phyloP scores from a whole-genome alignment of 1,140 invertebrate species.

The Pinna nobilis region DNA sequence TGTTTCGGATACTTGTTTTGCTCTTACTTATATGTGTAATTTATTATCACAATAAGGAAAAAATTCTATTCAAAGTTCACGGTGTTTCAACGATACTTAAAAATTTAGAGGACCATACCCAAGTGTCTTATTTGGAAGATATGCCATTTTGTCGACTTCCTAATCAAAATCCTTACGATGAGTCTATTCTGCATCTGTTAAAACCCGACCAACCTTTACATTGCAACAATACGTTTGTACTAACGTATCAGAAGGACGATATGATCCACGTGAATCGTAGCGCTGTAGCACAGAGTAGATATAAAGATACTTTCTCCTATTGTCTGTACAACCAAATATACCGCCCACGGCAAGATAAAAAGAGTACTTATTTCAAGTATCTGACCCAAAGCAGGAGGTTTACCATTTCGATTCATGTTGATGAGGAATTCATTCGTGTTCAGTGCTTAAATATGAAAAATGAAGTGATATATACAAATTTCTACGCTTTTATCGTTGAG shows the following conservation, averaged over 20 bases:
- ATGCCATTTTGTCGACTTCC: conserved; percentile 30
- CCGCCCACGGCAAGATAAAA: conserved; percentile 47
- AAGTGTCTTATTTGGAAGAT: conserved; percentile 79
- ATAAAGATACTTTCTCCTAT: conserved; percentile 58
- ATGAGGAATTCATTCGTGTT: conserved; percentile 66
- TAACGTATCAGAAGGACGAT: conserved; percentile 67
- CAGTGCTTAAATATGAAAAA: conserved; percentile 58
- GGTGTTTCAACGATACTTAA: no score
- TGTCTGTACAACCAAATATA: conserved; percentile 67
- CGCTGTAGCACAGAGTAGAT: conserved; percentile 47
- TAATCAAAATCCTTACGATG: conserved; percentile 22
- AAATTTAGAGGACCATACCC: no score
- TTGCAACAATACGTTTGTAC: conserved; percentile 75
- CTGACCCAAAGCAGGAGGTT: conserved; percentile 35
- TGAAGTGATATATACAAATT: conserved; percentile 72
- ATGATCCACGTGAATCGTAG: conserved; percentile 49
- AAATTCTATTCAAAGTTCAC: no score
- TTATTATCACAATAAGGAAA: no score
- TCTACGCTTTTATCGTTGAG: conserved; percentile 74
- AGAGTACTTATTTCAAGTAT: conserved; percentile 42
- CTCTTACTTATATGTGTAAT: no score
- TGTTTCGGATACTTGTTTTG: no score
- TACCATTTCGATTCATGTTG: conserved; percentile 23
- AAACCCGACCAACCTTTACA: no score
- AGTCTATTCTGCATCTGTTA: no score